Base-by-base conservation (phyloP, 2,888 invertebrate genomes). In the Andrena praecox region DNA sequence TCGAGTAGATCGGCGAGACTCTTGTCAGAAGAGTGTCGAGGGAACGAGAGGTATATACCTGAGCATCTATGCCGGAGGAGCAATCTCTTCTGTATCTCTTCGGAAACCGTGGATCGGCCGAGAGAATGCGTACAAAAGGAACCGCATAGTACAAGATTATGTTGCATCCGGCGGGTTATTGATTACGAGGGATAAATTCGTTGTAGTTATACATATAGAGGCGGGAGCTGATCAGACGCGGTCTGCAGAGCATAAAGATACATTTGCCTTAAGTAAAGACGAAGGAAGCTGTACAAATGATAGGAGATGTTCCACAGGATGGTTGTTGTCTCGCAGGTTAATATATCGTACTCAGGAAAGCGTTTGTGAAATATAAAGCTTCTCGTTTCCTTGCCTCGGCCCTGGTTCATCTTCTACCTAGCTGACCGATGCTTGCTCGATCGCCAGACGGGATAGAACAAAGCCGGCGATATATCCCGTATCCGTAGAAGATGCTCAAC, bases 211-310 rank as follows among this genome's bases (percentile, higher is more conserved):
- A 69, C 7, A 16, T 20, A 16, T 48, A 69, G 31, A 27, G 29
- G 63, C 29, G 42, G 12, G 2, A 33, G 33, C 48, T 42, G 35
- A 16, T 64, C 8, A 54, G n/a, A 52, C 35, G 48, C 10, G 42
- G 76, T 77, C 56, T 66, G 48, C 50, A 67, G 56, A 82, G 81
- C 84, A 75, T 81, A 84, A 86, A 86, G 84, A 74, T 54, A 54
- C 31, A 59, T 79, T 84, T 80, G 84, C 80, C 86, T 86, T 81
- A 76, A 84, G 64, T 70, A 84, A 70, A 77, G 60, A 70, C 70
- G 24, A 56, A 8, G 52, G 72, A 66, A 67, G 27, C 50, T 63
- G 77, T 63, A 80, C 71, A 77, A 80, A 77, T 50, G 67, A 75
- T 56, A 10, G 20, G 24, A 63, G 20, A 73, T 29, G 31, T 35